phyloP scores from a whole-genome alignment of 2,888 invertebrate species.

The Drosophila quasianomalipes region DNA sequence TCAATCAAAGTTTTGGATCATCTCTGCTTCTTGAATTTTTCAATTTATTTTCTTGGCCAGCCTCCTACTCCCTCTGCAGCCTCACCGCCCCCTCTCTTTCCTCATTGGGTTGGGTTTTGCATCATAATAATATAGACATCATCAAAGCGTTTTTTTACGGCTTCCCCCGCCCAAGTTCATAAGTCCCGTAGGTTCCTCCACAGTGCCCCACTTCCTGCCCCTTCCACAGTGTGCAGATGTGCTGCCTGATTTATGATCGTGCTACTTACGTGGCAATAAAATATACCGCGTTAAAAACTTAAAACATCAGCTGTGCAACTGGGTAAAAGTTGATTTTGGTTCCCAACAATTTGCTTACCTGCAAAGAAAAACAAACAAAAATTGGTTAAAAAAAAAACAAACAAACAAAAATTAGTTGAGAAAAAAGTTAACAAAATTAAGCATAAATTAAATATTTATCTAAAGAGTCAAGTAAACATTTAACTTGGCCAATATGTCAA shows the following conservation, averaged over 20 bases:
- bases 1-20: background rate
- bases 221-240: constrained; percentile 36
- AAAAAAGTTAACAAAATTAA: background rate
- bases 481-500: constrained; percentile 26
- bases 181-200: background rate
- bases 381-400: constrained; percentile 36
- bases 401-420: constrained; percentile 9
- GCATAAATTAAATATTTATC: too few relatives aligned
- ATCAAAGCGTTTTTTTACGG: constrained; percentile 40
- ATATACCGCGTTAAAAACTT: constrained; percentile 37
- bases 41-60: background rate
- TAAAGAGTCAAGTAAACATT: background rate
- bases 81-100: background rate
- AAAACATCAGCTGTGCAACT: constrained; percentile 48
- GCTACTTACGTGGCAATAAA: constrained; percentile 74
- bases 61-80: background rate
- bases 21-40: background rate
- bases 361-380: constrained; percentile 46
- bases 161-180: background rate
- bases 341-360: constrained; percentile 61
- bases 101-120: constrained; percentile 52
- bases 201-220: background rate
- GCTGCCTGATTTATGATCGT: constrained; percentile 71
- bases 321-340: constrained; percentile 65
- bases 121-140: constrained; percentile 66